Base-by-base conservation (phyloP, 2,797 vertebrate species). In the Clarias pachynema region DNA sequence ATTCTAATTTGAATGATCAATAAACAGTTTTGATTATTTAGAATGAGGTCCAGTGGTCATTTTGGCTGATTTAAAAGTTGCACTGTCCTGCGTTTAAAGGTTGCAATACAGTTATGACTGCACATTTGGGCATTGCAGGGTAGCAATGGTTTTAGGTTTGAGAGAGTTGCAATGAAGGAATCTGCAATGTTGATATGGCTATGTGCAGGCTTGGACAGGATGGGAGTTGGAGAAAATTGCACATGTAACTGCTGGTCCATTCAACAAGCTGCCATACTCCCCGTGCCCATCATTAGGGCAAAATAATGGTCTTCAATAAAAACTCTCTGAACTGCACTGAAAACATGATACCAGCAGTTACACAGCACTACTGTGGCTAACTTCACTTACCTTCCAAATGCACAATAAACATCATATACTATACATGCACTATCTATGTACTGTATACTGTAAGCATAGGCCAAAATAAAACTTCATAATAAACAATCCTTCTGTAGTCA, bases 281-380 rank as follows among this genome's bases (percentile, higher is more conserved):
- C 40, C 66, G 84, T 16, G 24, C 7, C 29, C 78, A 79, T 74
- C 68, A 81, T 85, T 74, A 81, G 57, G 16, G 59, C 29, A 56
- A 72, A 80, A 73, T 63, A 62, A 80, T 63, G 77, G 68, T 73
- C 78, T 40, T 81, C 68, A 72, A 49, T 62, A 70, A 78, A 56
- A 56, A 63, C 49, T 69, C 49, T 57, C 63, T 40, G 34, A 70
- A 57, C 7, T 59, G 57, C 34, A 79, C 57, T 62, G 75, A 79
- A 63, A 84, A 22, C 68, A 29, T 73, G 29, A 37, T 20, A 68
- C 16, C 60, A 53, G 20, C 79, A 18, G 26, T 31, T 85, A 73
- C 40, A 80, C 44, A 72, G n/a, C 59, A 14, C 3, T 69, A 85
- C 3, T 26, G 26, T 65, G 40, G n/a, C 77, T 72, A 18, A 53